Percentiles rank a stretch among this genome's conserved stretches.
phyloP scores from a whole-genome alignment of 1,140 invertebrate genomes.

The Bombus superbus region DNA sequence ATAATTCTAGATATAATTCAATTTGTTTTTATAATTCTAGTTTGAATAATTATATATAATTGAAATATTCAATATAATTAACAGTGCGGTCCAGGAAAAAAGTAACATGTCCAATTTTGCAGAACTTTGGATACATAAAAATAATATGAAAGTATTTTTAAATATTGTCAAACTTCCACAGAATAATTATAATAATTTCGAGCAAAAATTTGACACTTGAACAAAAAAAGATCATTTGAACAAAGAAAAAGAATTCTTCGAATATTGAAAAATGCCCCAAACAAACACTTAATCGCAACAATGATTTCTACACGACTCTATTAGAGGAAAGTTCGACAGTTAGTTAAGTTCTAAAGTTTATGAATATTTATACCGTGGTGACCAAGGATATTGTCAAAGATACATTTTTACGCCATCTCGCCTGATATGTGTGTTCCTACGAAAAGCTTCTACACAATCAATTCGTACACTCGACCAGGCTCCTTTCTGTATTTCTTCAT shows the following conservation, averaged over 20 bases:
- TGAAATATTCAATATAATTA: too few species aligned
- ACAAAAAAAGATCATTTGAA: not conserved
- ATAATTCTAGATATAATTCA: too few species aligned
- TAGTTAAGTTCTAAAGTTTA: not conserved
- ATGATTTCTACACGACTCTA: not conserved
- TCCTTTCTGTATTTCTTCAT: not conserved
- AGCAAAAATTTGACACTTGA: not conserved
- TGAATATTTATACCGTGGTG: not conserved
- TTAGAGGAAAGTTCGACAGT: not conserved
- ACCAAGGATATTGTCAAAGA: slow-evolving; percentile 33
- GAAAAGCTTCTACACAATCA: slow-evolving; percentile 26
- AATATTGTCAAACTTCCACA: not conserved
- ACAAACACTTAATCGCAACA: not conserved
- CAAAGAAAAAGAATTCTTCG: not conserved
- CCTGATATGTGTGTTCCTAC: slow-evolving; percentile 62
- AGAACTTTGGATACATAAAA: too few species aligned
- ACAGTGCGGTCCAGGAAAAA: too few species aligned
- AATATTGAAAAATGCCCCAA: not conserved
- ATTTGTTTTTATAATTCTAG: too few species aligned
- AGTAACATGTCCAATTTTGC: too few species aligned
- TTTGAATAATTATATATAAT: too few species aligned
- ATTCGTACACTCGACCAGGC: slow-evolving; percentile 1
- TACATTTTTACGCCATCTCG: slow-evolving; percentile 3
- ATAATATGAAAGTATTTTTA: too few species aligned
- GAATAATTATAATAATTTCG: not conserved